A percentile compares a stretch with the other conserved stretches of the same genome.
Evolutionary conservation across 37 sponge, comb jelly and placozoan species (phyloP).

Genomic region (Spongia lamella): DNA sequence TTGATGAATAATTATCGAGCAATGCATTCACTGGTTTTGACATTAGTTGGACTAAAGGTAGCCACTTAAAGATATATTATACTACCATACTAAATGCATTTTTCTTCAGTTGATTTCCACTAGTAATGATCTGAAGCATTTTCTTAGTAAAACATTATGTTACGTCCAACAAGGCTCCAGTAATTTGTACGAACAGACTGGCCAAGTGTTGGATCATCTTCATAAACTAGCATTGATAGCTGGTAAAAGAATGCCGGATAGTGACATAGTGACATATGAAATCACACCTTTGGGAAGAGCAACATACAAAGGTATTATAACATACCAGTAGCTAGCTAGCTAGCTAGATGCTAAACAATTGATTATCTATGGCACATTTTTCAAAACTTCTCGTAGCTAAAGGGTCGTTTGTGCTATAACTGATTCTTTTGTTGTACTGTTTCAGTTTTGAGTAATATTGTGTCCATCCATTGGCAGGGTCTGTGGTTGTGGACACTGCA

Average conservation of each 20-base stretch:
- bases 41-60: slow-evolving; percentile 63
- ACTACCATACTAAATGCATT: background rate
- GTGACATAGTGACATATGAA: background rate
- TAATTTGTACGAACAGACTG: slow-evolving; percentile 7
- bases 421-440: too few relatives aligned
- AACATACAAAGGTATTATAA: slow-evolving; percentile 70
- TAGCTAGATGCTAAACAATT: too few relatives aligned
- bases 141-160: slow-evolving; percentile 60
- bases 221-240: slow-evolving; percentile 33
- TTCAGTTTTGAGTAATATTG: too few relatives aligned
- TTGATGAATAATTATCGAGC: slow-evolving; percentile 8
- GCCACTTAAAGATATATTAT: background rate
- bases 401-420: too few relatives aligned
- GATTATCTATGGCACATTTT: too few relatives aligned
- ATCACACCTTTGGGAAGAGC: slow-evolving; percentile 76
- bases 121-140: slow-evolving; percentile 33
- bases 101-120: slow-evolving; percentile 43
- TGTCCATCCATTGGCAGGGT: slow-evolving; percentile 54
- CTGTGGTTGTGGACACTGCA: slow-evolving; percentile 49
- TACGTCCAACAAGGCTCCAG: slow-evolving; percentile 40
- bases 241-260: background rate
- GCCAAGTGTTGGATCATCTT: slow-evolving; percentile 7
- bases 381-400: too few relatives aligned
- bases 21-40: slow-evolving; percentile 60
- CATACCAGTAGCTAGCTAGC: too few relatives aligned